A percentile compares a stretch with the other conserved stretches of the same genome.
phyloP scores from a whole-genome alignment of 2,797 vertebrate genomes.

The Todus mexicanus region DNA sequence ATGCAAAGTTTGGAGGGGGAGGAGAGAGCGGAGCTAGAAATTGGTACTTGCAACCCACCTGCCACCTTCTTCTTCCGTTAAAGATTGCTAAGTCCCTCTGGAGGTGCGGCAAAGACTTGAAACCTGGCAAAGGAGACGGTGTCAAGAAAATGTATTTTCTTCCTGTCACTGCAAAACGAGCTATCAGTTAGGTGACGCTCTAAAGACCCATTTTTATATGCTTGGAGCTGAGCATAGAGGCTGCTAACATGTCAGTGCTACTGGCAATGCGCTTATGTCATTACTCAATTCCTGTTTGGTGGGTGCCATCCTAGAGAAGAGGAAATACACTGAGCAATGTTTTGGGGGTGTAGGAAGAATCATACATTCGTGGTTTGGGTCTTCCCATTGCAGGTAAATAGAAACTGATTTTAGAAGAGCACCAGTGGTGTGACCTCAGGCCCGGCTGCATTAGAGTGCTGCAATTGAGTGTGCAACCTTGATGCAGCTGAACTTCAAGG shows the following conservation, averaged over 20 bases:
- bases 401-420: not conserved
- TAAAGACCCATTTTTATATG: not conserved
- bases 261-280: rapidly evolving
- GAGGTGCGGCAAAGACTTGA: not conserved
- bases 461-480: not conserved
- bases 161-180: not conserved
- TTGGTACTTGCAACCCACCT: not conserved
- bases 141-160: not conserved
- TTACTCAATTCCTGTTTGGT: not conserved
- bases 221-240: not conserved
- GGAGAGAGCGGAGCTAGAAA: not conserved
- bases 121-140: not conserved
- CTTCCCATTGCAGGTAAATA: not conserved
- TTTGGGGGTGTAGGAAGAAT: not conserved
- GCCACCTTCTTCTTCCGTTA: rapidly evolving
- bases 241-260: not conserved
- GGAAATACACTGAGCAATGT: not conserved
- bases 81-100: not conserved
- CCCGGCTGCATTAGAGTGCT: not conserved
- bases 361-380: not conserved
- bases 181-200: not conserved
- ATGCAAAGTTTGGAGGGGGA: not conserved
- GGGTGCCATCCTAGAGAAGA: not conserved
- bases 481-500: not conserved
- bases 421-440: not conserved